Evolutionary conservation across 2,888 invertebrate species (phyloP), one percentile per base, ranked within the genome.

Genomic region (Dioctria linearis): DNA sequence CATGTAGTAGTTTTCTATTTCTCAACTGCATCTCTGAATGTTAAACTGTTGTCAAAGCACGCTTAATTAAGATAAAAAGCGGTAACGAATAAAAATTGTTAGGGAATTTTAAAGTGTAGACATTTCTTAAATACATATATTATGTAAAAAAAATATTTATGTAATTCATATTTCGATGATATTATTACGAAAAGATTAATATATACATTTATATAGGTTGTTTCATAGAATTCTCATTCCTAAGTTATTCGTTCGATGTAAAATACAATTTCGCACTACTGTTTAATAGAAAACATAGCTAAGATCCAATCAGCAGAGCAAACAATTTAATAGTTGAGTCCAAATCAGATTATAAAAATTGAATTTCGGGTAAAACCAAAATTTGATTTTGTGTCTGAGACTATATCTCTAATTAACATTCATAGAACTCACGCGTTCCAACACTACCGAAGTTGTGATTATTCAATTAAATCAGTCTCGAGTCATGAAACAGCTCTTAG

Each of bases 21-120:
- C 5, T 71, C 54, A 39, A 39, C 37, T 9, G 57, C 59, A 11
- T 73, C 43, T 73, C 25, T 73, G 39, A 59, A 57, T 57, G 42
- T 59, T 73, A 57, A 42, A 57, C 6, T 11, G 43, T 71, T 71
- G 57, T 57, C 57, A 59, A 73, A 73, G 42, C 13, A 57, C 73
- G 42, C 57, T 73, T 73, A 73, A 39, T 9, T 51, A 46, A 71
- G 51, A 71, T 25, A 73, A 73, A 25, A 54, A 54, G n/a, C 11
- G 54, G 49, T 46, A 67, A 66, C 5, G 66, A 40, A 65, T n/a
- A 69, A 69, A 69, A 49, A 69, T 73, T 59, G 13, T 73, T 73
- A 73, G 73, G 73, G 73, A 73, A 73, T 73, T 73, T 73, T 73
- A 57, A 73, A 57, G 39, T 73, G 57, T 73, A 73, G 73, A 54